These are phyloP conservation scores for Drosophila macrothrix DNA, from an alignment of 2,888 invertebrate species.

Conservation along the genomic window DNA sequence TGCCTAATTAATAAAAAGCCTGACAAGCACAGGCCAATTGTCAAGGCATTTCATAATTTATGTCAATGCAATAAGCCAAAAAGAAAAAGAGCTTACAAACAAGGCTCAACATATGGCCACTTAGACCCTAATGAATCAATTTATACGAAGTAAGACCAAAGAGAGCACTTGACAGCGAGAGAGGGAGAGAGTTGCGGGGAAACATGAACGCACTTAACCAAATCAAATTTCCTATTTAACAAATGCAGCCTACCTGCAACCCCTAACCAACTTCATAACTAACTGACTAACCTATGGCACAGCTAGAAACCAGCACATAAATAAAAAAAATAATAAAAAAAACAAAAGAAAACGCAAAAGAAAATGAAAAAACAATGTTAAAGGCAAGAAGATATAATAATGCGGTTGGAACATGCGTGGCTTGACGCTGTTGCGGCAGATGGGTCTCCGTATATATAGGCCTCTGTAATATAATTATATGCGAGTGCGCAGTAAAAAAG, in stretches of 20 bases:
- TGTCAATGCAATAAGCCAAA: conserved; percentile 29
- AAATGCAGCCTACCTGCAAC: conserved; percentile 55
- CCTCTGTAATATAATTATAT: conserved; percentile 74
- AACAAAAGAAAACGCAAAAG: conserved; percentile 19
- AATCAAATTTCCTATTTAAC: conserved; percentile 74
- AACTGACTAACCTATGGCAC: conserved; percentile 48
- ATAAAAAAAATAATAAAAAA: background rate
- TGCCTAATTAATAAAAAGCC: conserved; percentile 75
- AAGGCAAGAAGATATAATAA: conserved; percentile 67
- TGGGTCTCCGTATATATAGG: conserved; percentile 58
- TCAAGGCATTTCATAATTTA: conserved; percentile 27
- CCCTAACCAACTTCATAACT: conserved; percentile 29
- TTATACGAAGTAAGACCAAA: conserved; percentile 46
- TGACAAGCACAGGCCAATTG: conserved; percentile 16
- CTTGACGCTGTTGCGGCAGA: conserved; percentile 36
- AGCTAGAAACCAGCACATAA: background rate
- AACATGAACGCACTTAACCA: conserved; percentile 72
- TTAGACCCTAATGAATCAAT: conserved; percentile 67
- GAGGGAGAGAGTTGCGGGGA: background rate
- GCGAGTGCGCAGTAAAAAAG: conserved; percentile 58
- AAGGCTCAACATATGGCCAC: conserved; percentile 47
- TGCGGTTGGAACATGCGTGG: conserved; percentile 75
- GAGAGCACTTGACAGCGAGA: background rate
- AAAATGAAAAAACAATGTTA: conserved; percentile 25
- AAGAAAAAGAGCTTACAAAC: conserved; percentile 18